Evolutionary conservation across 2,888 invertebrate species (phyloP), one percentile per base, ranked within the genome.

Genomic region (Brachylomia viminalis): DNA sequence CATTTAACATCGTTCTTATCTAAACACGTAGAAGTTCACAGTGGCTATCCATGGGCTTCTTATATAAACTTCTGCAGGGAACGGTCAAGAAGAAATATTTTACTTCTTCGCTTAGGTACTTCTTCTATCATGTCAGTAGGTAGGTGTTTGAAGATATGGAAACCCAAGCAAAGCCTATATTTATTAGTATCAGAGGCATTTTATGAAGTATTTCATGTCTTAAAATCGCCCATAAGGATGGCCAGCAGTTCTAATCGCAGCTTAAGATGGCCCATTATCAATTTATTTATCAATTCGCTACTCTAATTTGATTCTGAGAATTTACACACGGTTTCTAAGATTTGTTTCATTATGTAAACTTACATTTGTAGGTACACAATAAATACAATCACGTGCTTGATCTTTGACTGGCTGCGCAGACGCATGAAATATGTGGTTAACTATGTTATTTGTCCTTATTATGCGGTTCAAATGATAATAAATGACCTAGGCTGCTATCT

Each of bases 381-480:
- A 62, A 67, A 69, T 54, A 69, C 38, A 65, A 42, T 69, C 80
- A 80, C 65, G 59, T 42, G 69, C 42, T 33, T 49, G 75, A 79
- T 68, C 80, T 79, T 69, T 80, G 80, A 75, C 68, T 69, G 47
- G 13, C 7, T 66, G 80, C 69, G 80, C 69, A 23, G 49, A 6
- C 75, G 69, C 81, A 49, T 73, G 64, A 73, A 71, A 78, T 78
- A 45, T 82, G 47, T 54, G 45, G 20, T 10, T 64, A 33, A 54
- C 5, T 66, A 8, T 71, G 56, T 52, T 20, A 64, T 62, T 77
- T 70, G 66, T 82, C 58, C 72, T 59, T 77, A 77, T 70, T 73
- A 73, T 42, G 42, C 20, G 54, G 81, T 73, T 73, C 73, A 82
- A 72, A 47, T 77, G 65, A 81, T 72, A 69, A 69, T 69, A 49